Percentiles rank a stretch among this genome's conserved stretches.
Conservation (phyloP, 92 coral and sea anemone species). For the Zoanthus sansibaricus region DNA sequence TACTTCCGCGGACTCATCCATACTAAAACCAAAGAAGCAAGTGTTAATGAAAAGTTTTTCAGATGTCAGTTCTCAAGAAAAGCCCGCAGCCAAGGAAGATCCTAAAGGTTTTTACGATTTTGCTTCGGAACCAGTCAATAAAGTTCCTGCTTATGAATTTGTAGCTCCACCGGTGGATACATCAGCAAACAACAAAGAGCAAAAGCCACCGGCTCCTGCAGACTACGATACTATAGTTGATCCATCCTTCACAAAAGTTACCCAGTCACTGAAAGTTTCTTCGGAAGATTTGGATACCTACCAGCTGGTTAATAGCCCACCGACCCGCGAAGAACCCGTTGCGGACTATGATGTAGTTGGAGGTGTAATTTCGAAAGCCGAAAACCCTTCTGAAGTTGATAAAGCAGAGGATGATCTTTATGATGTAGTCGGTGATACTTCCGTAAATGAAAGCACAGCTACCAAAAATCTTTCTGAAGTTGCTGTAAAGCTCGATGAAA, state of each 20-base stretch:
- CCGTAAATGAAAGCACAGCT: not conserved
- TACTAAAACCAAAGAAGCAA: conserved; percentile 13
- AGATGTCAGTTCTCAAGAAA: not conserved
- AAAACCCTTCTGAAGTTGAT: not conserved
- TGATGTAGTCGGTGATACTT: not conserved
- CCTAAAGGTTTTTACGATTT: conserved; percentile 34
- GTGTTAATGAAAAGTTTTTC: conserved; percentile 24
- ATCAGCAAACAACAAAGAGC: not conserved
- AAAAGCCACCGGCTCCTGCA: not conserved
- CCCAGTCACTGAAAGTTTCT: not conserved
- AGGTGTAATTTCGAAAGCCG: not conserved
- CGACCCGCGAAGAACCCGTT: not conserved
- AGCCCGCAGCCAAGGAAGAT: not conserved
- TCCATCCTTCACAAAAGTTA: conserved; percentile 2
- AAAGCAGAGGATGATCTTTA: conserved; percentile 9
- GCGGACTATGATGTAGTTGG: conserved; percentile 27
- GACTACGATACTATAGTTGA: conserved; percentile 1
- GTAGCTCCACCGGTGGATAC: not conserved
- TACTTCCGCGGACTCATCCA: conserved; percentile 7
- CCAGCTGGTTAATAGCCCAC: not conserved
- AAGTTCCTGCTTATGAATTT: conserved; percentile 11
- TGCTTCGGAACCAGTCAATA: conserved; percentile 17
- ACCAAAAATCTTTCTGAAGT: not conserved
- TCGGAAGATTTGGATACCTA: not conserved
- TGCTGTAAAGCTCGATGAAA: not conserved